A percentile compares a stretch with the other conserved stretches of the same genome.
These are phyloP conservation scores for Lucifuga dentata DNA, from an alignment of 2,113 vertebrate genomes.

Conservation along the genomic window DNA sequence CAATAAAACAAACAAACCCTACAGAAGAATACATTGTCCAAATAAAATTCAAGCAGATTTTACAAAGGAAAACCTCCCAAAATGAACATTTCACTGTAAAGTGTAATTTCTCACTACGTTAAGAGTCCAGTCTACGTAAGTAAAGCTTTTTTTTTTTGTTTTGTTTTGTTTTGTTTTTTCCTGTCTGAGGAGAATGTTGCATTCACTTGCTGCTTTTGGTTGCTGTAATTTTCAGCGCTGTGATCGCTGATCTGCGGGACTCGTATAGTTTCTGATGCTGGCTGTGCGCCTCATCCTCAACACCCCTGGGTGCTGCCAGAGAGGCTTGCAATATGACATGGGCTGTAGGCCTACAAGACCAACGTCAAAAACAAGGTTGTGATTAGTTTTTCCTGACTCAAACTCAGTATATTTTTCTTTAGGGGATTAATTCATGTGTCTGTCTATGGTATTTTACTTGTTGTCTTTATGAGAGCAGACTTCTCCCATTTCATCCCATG, in stretches of 20 bases:
- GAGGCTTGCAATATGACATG: constrained; percentile 40
- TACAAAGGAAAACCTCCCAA: no score
- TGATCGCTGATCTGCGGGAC: constrained; percentile 71
- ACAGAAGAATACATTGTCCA: no score
- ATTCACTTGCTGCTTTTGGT: no score
- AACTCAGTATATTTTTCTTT: not conserved
- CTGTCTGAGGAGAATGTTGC: no score
- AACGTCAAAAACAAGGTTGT: constrained; percentile 23
- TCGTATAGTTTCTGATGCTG: constrained; percentile 51
- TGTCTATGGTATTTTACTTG: constrained; percentile 4
- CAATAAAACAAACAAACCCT: not conserved
- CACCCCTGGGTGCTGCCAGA: constrained; percentile 42
- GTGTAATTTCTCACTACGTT: no score
- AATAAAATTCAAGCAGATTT: no score
- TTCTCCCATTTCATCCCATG: no score
- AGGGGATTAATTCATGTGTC: not conserved
- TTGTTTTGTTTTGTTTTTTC: no score
- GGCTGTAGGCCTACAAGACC: constrained; percentile 33
- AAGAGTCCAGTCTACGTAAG: no score
- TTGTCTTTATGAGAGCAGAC: not conserved
- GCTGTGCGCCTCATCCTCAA: constrained; percentile 50
- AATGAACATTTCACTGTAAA: no score
- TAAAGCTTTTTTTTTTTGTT: constrained; percentile 50
- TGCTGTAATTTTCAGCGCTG: constrained; percentile 27
- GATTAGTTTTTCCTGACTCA: not conserved